A percentile compares a stretch with the other conserved stretches of the same genome.
Conservation (phyloP, 2,888 invertebrate species). For the Thelaira solivaga region DNA sequence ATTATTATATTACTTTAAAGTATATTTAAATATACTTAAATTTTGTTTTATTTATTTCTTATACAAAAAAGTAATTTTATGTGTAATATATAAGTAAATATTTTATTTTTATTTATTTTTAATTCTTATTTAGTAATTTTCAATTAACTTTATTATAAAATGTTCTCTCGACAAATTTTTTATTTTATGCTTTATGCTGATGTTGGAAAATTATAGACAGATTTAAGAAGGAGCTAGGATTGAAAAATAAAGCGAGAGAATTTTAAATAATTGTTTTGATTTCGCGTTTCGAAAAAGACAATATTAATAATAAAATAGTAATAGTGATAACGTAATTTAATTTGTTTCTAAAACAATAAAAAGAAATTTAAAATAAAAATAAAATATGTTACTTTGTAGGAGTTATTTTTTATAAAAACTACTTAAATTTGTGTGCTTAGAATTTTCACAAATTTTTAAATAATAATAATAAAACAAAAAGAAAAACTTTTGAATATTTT, state of each 20-base stretch:
- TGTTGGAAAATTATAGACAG: background rate
- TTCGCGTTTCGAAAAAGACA: slow-evolving; percentile 12
- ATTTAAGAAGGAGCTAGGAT: background rate
- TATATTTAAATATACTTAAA: slow-evolving; percentile 65
- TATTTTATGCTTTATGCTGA: background rate
- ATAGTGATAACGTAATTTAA: background rate
- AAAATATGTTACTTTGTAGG: slow-evolving; percentile 12
- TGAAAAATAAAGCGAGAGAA: background rate
- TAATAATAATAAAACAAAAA: background rate
- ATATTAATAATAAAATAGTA: slow-evolving; percentile 4
- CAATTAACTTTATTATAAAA: slow-evolving; percentile 19
- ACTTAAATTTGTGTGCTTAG: slow-evolving; percentile 7
- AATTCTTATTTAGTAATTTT: slow-evolving; percentile 12
- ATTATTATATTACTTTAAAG: slow-evolving; percentile 66
- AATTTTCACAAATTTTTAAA: slow-evolving; percentile 12
- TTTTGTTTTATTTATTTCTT: slow-evolving; percentile 55
- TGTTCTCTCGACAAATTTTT: slow-evolving; percentile 18
- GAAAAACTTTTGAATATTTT: background rate
- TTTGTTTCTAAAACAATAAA: background rate
- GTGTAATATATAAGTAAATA: slow-evolving; percentile 58
- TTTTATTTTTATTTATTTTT: slow-evolving; percentile 22
- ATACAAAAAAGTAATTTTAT: slow-evolving; percentile 59
- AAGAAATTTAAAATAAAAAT: background rate
- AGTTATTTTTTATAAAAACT: slow-evolving; percentile 36
- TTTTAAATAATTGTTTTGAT: slow-evolving; percentile 31